Evolutionary conservation across 2,888 invertebrate genomes (phyloP).

Genomic region (Dendrolimus houi): DNA sequence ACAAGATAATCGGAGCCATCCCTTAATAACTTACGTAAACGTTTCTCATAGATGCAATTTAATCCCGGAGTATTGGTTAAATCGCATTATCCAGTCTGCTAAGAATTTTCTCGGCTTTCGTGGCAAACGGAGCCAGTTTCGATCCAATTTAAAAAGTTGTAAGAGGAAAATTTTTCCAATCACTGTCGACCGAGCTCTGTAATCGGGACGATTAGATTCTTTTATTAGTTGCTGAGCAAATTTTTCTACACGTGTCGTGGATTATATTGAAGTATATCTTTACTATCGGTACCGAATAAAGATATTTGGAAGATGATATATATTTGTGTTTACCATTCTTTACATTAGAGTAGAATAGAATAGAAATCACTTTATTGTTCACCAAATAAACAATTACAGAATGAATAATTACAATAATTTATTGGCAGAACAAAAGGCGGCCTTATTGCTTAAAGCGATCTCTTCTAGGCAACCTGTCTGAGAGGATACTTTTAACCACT

Average conservation of each 20-base stretch:
- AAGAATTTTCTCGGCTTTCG: constrained; percentile 41
- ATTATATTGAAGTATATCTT: too few species aligned
- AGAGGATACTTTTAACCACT: too few species aligned
- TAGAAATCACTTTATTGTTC: too few species aligned
- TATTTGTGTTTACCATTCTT: not conserved
- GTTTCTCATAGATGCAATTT: constrained; percentile 64
- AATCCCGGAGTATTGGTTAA: constrained; percentile 54
- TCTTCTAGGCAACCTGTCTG: too few species aligned
- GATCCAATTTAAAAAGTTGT: constrained; percentile 72
- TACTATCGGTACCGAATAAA: too few species aligned
- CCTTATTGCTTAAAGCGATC: too few species aligned
- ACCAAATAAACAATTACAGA: too few species aligned
- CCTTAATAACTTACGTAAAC: constrained; percentile 41
- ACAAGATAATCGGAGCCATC: constrained; percentile 7
- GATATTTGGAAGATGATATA: too few species aligned
- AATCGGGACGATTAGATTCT: constrained; percentile 57
- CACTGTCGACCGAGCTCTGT: constrained; percentile 46
- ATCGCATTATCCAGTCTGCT: constrained; percentile 59
- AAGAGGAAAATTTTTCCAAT: constrained; percentile 67
- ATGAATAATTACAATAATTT: too few species aligned
- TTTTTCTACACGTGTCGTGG: too few species aligned
- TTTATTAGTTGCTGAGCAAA: constrained; percentile 21
- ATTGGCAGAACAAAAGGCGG: too few species aligned
- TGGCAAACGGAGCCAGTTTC: constrained; percentile 52
- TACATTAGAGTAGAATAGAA: too few species aligned